phyloP scores from a whole-genome alignment of 2,113 vertebrate species.

The Ellobius talpinus region DNA sequence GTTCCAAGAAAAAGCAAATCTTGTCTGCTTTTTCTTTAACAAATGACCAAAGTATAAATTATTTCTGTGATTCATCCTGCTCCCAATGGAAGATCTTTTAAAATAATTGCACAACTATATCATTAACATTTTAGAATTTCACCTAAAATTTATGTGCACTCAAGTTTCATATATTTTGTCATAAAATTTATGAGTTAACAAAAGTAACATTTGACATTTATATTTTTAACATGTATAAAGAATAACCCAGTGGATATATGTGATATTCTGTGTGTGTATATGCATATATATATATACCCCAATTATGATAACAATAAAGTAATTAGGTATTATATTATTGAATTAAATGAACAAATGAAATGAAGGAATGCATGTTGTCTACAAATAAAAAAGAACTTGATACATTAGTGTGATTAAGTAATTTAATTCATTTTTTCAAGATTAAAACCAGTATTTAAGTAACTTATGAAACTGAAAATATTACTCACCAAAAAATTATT shows the following conservation, averaged over 20 bases:
- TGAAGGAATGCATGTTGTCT: not conserved
- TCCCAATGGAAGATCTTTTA: not conserved
- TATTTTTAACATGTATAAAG: not conserved
- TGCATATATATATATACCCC: no score
- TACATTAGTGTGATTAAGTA: not conserved
- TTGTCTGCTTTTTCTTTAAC: slow-evolving; percentile 43
- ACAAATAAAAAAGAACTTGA: not conserved
- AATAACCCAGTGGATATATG: no score
- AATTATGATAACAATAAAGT: not conserved
- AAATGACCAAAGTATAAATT: slow-evolving; percentile 14
- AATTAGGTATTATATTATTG: not conserved
- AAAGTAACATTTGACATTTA: slow-evolving; percentile 21
- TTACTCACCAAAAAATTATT: not conserved
- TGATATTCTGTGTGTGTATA: no score
- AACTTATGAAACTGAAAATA: not conserved
- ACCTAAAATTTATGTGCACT: not conserved
- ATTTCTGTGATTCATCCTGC: not conserved
- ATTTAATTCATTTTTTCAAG: not conserved
- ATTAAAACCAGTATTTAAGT: not conserved
- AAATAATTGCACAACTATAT: slow-evolving; percentile 31
- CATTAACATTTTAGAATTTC: slow-evolving; percentile 49
- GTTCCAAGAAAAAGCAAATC: slow-evolving; percentile 61
- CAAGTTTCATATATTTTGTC: not conserved
- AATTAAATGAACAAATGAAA: slow-evolving; percentile 17
- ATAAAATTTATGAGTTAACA: slow-evolving; percentile 24